Percentiles rank a stretch among this genome's conserved stretches.
These are phyloP conservation scores for Anthophora plumipes DNA, from an alignment of 2,888 invertebrate species.

Conservation along the genomic window DNA sequence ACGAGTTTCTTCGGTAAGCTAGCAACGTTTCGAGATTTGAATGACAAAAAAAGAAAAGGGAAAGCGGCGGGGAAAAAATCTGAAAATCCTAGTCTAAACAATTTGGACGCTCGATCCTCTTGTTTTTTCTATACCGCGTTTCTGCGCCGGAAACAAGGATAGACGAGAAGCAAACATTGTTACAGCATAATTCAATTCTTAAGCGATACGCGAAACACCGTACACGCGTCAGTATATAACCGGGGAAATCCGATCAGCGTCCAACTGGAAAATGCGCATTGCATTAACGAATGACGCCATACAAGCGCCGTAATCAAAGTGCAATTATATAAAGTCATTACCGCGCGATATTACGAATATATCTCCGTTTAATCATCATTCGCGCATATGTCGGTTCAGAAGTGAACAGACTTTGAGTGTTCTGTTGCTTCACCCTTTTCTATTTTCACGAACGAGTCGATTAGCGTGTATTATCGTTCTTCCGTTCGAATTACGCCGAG, in stretches of 20 bases:
- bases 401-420: neutral
- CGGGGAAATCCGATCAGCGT: constrained; percentile 25
- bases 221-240: neutral
- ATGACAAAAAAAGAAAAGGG: no score
- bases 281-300: constrained; percentile 30
- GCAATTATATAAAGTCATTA: constrained; percentile 46
- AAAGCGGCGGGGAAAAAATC: no score
- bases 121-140: neutral
- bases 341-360: neutral
- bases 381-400: constrained; percentile 2
- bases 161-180: constrained; percentile 1
- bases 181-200: constrained; percentile 15
- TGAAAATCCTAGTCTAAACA: neutral
- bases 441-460: neutral
- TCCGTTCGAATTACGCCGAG: neutral
- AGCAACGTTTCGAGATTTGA: no score
- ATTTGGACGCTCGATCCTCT: neutral
- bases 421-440: no score
- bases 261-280: constrained; percentile 38
- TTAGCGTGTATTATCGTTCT: neutral
- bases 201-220: neutral
- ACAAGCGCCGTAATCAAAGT: constrained; percentile 36
- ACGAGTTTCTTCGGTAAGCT: no score
- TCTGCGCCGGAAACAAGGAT: neutral
- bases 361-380: neutral